Base-by-base conservation (phyloP, 2,888 invertebrate species). In the Xestia ashworthii region DNA sequence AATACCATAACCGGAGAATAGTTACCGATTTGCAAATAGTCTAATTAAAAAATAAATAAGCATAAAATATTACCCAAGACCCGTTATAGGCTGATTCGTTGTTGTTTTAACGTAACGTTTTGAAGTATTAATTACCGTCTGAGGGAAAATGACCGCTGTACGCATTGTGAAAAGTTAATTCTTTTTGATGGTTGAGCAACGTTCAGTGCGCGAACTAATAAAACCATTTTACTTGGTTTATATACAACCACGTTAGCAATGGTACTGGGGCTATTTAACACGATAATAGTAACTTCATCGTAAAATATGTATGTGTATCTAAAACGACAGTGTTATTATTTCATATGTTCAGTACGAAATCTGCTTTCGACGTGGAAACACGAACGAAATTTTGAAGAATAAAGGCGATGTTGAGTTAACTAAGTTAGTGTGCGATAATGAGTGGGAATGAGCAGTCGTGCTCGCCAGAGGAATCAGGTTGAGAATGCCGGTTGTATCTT, bases 401-500 rank as follows among this genome's bases (percentile, higher is more conserved):
- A 64, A 48, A 73, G 69, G 55, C 62, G 38, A 64, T 62, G 71
- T 76, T 70, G 46, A 53, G 38, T 80, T 62, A 66, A 68, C 68
- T 62, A 55, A 71, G 60, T 77, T 73, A 76, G 76, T 83, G 70
- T 68, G 64, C 14, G 81, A 85, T 86, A 91, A 90, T 89, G 79
- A 88, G 89, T 88, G 88, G 84, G 85, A 90, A 90, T 89, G 88
- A 89, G 83, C 76, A 82, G 76, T 68, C 77, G 78, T 76, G 80
- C 55, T 77, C 76, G 76, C 76, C 65, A 76, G 82, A 80, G 78
- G 88, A 86, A 84, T 85, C 82, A 84, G 81, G 92, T 87, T 93
- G 92, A 91, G 89, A 93, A 83, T 73, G 83, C 85, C 83, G 79
- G 86, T 86, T 83, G 76, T n/a, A n/a, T 84, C 74, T 88, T 87